A percentile compares a stretch with the other conserved stretches of the same genome.
These are phyloP conservation scores for Periparus ater DNA, from an alignment of 2,797 vertebrate genomes.

Conservation along the genomic window DNA sequence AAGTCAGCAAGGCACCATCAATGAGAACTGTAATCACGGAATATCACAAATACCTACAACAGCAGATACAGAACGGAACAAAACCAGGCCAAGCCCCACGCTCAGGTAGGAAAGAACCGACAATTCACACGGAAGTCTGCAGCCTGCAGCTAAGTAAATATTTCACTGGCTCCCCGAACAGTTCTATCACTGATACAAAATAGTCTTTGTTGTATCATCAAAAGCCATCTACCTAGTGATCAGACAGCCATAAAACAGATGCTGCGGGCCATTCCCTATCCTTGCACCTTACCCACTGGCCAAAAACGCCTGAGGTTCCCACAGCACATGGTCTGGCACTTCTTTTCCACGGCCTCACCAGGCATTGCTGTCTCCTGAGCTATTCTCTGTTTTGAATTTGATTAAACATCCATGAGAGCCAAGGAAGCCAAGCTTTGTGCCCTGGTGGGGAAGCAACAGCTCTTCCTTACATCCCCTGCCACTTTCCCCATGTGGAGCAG, in stretches of 20 bases:
- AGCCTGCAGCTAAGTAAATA: background rate
- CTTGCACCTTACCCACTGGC: background rate
- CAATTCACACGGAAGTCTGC: background rate
- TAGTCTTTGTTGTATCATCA: background rate
- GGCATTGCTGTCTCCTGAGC: background rate
- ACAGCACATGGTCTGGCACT: background rate
- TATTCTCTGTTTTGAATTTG: background rate
- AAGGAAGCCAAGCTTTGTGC: background rate
- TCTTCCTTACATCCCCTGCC: rapidly evolving
- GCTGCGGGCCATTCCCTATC: background rate
- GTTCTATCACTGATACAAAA: background rate
- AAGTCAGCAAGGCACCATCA: rapidly evolving
- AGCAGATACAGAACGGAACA: background rate
- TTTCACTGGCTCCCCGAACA: background rate
- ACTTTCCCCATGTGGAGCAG: rapidly evolving
- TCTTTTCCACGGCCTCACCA: background rate
- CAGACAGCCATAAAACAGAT: background rate
- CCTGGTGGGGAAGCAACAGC: background rate
- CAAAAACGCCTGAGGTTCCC: background rate
- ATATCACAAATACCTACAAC: background rate
- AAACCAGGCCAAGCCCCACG: background rate
- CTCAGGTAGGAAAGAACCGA: background rate
- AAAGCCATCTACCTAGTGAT: background rate
- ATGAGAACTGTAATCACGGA: background rate
- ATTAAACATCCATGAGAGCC: background rate